A percentile compares a stretch with the other conserved stretches of the same genome.
phyloP scores from a whole-genome alignment of 2,797 vertebrate species.

The Naso thynnoides region DNA sequence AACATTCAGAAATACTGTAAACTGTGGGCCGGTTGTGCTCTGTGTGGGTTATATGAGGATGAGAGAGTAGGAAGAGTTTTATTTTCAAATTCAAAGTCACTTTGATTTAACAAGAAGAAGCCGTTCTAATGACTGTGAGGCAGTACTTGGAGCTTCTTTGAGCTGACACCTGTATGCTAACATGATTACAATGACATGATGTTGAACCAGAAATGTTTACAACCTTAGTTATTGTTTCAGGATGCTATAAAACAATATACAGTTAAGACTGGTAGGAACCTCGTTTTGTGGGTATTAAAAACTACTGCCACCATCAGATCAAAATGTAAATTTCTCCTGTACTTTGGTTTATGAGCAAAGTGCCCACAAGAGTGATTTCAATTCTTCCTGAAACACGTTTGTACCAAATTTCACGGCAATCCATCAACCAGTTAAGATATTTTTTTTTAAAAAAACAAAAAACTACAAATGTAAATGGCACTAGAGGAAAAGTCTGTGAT shows the following conservation, averaged over 20 bases:
- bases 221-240: not conserved
- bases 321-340: too few relatives aligned
- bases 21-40: not conserved
- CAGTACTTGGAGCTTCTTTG: not conserved
- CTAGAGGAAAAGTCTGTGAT: too few relatives aligned
- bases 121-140: not conserved
- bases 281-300: not conserved
- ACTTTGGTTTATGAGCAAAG: too few relatives aligned
- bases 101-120: not conserved
- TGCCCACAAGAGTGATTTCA: not conserved
- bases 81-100: not conserved
- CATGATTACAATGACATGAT: not conserved
- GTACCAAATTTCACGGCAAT: not conserved
- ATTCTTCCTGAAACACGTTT: not conserved
- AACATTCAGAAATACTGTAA: conserved; percentile 5
- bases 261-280: not conserved
- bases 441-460: not conserved
- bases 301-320: too few relatives aligned
- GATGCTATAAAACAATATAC: not conserved
- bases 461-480: too few relatives aligned
- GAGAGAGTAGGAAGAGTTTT: not conserved
- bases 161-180: not conserved
- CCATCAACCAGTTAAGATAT: not conserved
- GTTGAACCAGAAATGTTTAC: too few relatives aligned
- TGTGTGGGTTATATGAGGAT: not conserved